Evolutionary conservation across 35 echinoderm and acorn worm species (phyloP).

Genomic region (Acanthaster planci): DNA sequence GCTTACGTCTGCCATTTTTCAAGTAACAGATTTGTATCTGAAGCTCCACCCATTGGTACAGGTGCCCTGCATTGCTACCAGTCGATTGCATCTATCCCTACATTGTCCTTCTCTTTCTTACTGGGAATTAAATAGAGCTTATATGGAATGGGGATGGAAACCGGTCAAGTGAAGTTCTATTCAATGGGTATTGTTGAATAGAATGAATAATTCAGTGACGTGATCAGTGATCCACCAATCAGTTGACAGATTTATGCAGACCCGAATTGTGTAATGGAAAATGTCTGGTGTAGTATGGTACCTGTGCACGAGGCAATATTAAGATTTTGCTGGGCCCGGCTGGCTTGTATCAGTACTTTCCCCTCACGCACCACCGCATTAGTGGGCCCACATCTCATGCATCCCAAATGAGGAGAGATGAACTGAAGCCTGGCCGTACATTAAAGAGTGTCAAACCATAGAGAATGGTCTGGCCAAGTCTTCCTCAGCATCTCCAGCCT

Average conservation of each 20-base stretch:
- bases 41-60: too few relatives aligned
- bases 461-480: too few relatives aligned
- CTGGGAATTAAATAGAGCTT: too few relatives aligned
- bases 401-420: constrained; percentile 22
- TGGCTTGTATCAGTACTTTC: constrained; percentile 14
- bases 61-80: too few relatives aligned
- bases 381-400: background rate
- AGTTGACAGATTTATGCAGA: background rate
- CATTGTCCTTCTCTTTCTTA: too few relatives aligned
- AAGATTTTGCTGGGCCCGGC: background rate
- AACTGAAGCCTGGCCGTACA: constrained; percentile 1
- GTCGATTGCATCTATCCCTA: too few relatives aligned
- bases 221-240: background rate
- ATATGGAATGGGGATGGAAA: too few relatives aligned
- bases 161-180: too few relatives aligned
- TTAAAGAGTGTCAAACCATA: constrained; percentile 23
- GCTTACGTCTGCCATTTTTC: too few relatives aligned
- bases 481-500: background rate
- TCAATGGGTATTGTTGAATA: too few relatives aligned
- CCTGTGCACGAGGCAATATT: background rate
- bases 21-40: too few relatives aligned
- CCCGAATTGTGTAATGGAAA: background rate
- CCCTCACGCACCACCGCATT: constrained; percentile 12
- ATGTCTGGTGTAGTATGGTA: background rate
- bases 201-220: background rate